A percentile compares a stretch with the other conserved stretches of the same genome.
Conservation (phyloP, 1,140 invertebrate species). For the Vollenhovia emeryi region DNA sequence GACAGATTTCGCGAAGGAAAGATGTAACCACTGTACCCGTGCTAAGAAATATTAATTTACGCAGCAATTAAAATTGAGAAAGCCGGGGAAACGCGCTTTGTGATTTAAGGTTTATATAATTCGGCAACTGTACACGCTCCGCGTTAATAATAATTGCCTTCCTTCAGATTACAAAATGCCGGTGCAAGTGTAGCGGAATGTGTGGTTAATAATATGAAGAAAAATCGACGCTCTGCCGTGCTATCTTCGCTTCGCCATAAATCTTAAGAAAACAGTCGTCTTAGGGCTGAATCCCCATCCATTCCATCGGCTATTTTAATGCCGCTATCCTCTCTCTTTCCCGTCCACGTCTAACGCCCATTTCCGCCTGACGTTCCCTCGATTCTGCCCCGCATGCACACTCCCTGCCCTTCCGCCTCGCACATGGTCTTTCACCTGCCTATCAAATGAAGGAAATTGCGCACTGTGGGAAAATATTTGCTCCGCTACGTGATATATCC, state of each 20-base stretch:
- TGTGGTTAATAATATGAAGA: background rate
- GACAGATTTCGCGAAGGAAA: background rate
- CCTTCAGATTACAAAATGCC: no score
- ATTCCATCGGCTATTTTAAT: constrained; percentile 26
- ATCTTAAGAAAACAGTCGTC: background rate
- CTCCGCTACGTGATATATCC: constrained; percentile 19
- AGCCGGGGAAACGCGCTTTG: background rate
- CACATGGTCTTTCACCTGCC: constrained; percentile 28
- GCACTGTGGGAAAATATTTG: constrained; percentile 38
- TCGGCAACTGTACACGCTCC: background rate
- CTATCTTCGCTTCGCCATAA: no score
- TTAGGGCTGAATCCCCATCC: background rate
- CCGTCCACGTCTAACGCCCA: background rate
- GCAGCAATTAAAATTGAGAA: background rate
- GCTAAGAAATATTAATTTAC: background rate
- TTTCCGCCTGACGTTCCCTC: constrained; percentile 22
- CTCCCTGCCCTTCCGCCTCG: background rate
- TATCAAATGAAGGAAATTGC: constrained; percentile 58
- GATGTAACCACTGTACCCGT: no score
- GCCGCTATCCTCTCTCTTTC: background rate
- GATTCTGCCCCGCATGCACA: constrained; percentile 15
- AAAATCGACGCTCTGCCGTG: constrained; percentile 1
- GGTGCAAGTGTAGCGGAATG: background rate
- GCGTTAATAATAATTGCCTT: background rate
- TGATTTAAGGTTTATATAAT: background rate